These are phyloP conservation scores for Halesus radiatus DNA, from an alignment of 1,140 invertebrate species.

Conservation along the genomic window DNA sequence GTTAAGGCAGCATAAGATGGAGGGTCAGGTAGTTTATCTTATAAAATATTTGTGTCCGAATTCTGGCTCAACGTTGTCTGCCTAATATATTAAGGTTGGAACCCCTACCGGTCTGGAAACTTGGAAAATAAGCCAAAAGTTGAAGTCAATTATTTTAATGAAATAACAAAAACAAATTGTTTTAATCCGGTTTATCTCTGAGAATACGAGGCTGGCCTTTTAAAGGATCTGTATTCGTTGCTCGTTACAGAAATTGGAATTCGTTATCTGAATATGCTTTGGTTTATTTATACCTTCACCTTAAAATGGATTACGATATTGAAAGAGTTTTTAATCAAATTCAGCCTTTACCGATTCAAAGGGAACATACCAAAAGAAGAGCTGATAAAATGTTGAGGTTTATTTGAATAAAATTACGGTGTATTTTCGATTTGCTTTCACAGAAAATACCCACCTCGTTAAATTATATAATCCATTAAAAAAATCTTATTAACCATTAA, in stretches of 20 bases:
- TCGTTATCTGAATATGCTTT: not conserved
- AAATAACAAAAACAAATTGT: conserved; percentile 30
- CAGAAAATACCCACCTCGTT: no score
- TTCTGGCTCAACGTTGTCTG: not conserved
- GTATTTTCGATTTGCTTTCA: no score
- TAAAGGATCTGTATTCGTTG: not conserved
- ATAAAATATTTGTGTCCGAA: conserved; percentile 1
- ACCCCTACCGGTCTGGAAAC: not conserved
- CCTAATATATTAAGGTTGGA: not conserved
- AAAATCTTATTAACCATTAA: no score
- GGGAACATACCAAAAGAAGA: not conserved
- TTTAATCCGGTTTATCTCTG: conserved; percentile 22
- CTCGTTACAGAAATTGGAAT: not conserved
- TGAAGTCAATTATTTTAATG: conserved; percentile 23
- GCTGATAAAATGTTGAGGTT: no score
- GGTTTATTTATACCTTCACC: not conserved
- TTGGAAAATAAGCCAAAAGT: conserved; percentile 13
- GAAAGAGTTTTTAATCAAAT: conserved; percentile 1
- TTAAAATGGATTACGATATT: conserved; percentile 12
- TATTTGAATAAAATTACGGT: no score
- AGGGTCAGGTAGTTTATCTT: conserved; percentile 5
- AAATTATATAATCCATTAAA: no score
- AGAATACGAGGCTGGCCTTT: conserved; percentile 5
- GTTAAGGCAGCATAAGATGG: no score
- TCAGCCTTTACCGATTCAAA: not conserved